These are phyloP conservation scores for Gymnogyps californianus DNA, from an alignment of 2,113 vertebrate genomes.

Conservation along the genomic window DNA sequence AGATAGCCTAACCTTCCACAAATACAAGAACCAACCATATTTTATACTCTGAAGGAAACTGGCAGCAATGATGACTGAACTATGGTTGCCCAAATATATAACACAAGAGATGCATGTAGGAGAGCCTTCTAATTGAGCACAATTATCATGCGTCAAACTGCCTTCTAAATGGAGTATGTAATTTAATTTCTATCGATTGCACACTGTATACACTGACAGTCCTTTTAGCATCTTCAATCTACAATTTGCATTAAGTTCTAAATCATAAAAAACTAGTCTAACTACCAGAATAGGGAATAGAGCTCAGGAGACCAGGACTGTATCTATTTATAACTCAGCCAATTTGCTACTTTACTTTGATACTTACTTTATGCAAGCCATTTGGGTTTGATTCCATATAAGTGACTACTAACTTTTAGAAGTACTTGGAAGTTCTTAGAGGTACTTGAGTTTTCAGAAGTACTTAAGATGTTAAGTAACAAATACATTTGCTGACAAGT, in stretches of 20 bases:
- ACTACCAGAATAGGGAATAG: background rate
- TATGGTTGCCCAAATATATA: background rate
- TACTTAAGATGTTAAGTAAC: background rate
- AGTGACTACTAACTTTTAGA: background rate
- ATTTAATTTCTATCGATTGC: background rate
- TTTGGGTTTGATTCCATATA: background rate
- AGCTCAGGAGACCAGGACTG: background rate
- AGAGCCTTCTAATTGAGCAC: background rate
- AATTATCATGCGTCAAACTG: constrained; percentile 2
- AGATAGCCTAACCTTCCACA: background rate
- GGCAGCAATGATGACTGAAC: background rate
- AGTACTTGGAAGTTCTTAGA: background rate
- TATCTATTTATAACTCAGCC: background rate
- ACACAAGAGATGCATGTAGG: background rate
- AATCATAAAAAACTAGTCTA: background rate
- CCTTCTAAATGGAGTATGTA: constrained; percentile 4
- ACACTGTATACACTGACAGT: background rate
- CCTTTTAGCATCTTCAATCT: background rate
- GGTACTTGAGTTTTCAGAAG: background rate
- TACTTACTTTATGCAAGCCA: background rate
- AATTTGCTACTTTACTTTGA: background rate
- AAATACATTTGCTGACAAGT: background rate
- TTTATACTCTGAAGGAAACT: background rate
- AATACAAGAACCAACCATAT: background rate
- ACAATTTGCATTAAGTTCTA: background rate